Evolutionary conservation across 2,797 vertebrate species (phyloP).

Genomic region (Hemibagrus guttatus): DNA sequence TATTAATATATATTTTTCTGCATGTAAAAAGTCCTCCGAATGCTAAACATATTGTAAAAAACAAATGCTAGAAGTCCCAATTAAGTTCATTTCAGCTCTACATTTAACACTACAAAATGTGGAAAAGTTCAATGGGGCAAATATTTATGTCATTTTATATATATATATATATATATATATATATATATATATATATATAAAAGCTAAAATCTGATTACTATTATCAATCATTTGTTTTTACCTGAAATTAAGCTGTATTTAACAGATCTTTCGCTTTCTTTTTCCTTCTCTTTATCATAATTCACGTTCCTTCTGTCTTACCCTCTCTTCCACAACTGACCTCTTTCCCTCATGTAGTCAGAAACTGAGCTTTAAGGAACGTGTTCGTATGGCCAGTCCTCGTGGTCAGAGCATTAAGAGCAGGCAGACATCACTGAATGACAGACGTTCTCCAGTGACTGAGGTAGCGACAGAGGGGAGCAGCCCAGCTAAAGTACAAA

Average conservation of each 20-base stretch:
- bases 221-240: constrained; percentile 21
- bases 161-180: background rate
- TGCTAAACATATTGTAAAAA: background rate
- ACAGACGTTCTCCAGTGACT: constrained; percentile 86
- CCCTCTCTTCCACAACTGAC: background rate
- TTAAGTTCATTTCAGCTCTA: background rate
- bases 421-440: constrained; percentile 84
- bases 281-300: constrained; percentile 27
- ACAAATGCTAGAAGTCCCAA: background rate
- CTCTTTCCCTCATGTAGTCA: constrained; percentile 75
- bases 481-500: constrained; percentile 96
- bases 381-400: constrained; percentile 94
- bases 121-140: background rate
- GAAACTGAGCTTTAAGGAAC: constrained; percentile 94
- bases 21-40: background rate
- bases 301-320: background rate
- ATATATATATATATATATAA: background rate
- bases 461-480: constrained; percentile 81
- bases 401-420: constrained; percentile 93
- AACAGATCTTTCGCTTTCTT: constrained; percentile 22
- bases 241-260: constrained; percentile 32
- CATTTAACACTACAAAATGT: background rate
- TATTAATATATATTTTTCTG: too few relatives aligned
- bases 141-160: background rate
- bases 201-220: background rate